Evolutionary conservation across 2,797 vertebrate species (phyloP), one percentile per base, ranked within the genome.

Genomic region (Molossus molossus): DNA sequence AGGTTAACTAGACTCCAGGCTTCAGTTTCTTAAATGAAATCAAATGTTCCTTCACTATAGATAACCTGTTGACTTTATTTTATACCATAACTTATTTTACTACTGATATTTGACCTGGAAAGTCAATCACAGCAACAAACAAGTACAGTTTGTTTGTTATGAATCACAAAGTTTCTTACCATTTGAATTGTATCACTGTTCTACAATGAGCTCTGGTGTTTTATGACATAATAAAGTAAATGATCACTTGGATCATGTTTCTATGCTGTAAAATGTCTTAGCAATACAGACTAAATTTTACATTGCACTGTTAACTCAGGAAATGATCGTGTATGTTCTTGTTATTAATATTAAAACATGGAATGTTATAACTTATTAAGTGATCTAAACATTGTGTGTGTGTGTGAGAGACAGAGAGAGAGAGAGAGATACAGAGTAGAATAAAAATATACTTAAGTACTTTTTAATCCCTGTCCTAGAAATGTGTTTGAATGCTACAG

Each of bases 301-400:
- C 96, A 96, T 94, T 98, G 97, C 94, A 97, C 97, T 98, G 97
- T 98, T 96, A 98, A 98, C 98, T 98, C 98, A 98, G 98, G 98
- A 98, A 98, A 96, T 1, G 0, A 89, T 98, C 82, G 18, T 53
- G 96, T 97, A 81, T 80, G 93, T 96, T 96, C 65, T 95, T 96
- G 89, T 98, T 98, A 95, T 91, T 97, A 75, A 72, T 97, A 81
- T 97, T 90, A 75, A 95, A 97, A 91, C 87, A 69, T 90, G 82
- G 87, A 96, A 91, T 97, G 2, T 96, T 97, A 37, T 97, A 96
- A 98, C 80, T 97, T 98, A 93, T 67, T 95, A 97, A 91, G 90
- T 95, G 50, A 97, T 90, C 48, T 29, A 93, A 60, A 98, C 75
- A 92, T 50, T 57, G 88, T 96, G 94, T 95, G 95, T 95, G 94